Conservation (phyloP, 2,888 invertebrate species). For the Coleophora deauratella region DNA sequence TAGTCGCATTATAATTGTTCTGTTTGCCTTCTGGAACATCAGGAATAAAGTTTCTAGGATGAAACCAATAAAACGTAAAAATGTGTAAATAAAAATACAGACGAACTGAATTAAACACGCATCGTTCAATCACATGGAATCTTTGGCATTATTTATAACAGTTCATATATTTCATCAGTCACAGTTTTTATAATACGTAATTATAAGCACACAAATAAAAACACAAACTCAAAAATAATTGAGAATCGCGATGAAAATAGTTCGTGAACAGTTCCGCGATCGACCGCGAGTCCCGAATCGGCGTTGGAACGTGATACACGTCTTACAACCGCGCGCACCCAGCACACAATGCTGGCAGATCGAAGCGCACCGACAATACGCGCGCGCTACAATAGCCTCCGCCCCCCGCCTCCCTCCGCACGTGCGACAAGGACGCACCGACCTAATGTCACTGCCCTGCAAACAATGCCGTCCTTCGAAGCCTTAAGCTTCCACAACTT, state of each 20-base stretch:
- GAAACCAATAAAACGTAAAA: conserved; percentile 28
- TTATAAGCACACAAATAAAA: conserved; percentile 32
- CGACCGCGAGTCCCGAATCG: not conserved
- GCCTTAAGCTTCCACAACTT: conserved; percentile 28
- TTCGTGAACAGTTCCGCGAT: conserved; percentile 5
- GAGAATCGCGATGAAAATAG: conserved; percentile 17
- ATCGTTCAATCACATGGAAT: conserved; percentile 55
- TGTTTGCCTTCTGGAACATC: conserved; percentile 58
- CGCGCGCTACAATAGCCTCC: conserved; percentile 71
- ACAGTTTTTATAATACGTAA: conserved; percentile 32
- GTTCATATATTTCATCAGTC: conserved; percentile 30
- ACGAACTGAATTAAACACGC: conserved; percentile 42
- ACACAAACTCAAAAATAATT: conserved; percentile 37
- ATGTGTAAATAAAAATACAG: conserved; percentile 22
- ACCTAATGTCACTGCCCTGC: conserved; percentile 71
- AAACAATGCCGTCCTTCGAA: conserved; percentile 64
- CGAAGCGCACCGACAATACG: conserved; percentile 71
- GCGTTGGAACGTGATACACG: conserved; percentile 28
- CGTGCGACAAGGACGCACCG: conserved; percentile 70
- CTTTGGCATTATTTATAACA: conserved; percentile 57
- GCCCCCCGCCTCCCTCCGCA: conserved; percentile 56
- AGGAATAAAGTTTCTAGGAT: conserved; percentile 37
- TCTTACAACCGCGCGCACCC: conserved; percentile 46
- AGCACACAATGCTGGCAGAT: conserved; percentile 72
- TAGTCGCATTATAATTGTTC: conserved; percentile 63